Evolutionary conservation across 2,888 invertebrate species (phyloP), one percentile per base, ranked within the genome.

Genomic region (Limnephilus marmoratus): DNA sequence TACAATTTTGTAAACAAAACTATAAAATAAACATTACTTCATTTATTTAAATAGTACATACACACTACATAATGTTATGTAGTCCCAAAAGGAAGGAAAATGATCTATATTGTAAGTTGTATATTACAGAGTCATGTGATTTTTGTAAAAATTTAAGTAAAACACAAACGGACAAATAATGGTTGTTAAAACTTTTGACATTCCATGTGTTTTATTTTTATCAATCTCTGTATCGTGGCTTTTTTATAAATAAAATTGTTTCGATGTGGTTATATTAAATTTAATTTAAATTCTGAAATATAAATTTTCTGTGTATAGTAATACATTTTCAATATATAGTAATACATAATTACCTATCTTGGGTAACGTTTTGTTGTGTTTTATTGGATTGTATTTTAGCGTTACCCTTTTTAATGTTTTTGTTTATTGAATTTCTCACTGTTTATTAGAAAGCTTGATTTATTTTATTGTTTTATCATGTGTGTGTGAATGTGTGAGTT

Each of bases 131-230:
- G 68, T 68, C 24, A 68, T 83, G 83, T 83, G 83, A 68, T 24
- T 83, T 37, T 83, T 83, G 37, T 83, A 37, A 83, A 83, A 37
- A 15, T 18, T 15, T 15, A 82, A 11, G 24, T 83, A 37, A 37
- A 83, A 83, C 34, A 83, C 83, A 37, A 83, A 49, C 15, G 49
- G 4, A 49, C 49, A 49, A 15, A 49, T 15, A 49, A 68, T 37
- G 83, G 83, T 83, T 83, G 83, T 83, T 37, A 41, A 83, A 83
- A 83, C 83, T 83, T 83, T 68, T 83, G 31, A 34, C 81, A 68
- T 41, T 31, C 41, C 34, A 34, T 37, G 41, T n/a, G 24, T 89
- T 68, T 53, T n/a, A 88, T 68, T 34, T n/a, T 80, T 15, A 31
- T 68, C 68, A 24, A 68, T 68, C 68, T 68, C 24, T 68, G 68